These are phyloP conservation scores for Cerceris ruficornis DNA, from an alignment of 2,888 invertebrate genomes.

Conservation along the genomic window DNA sequence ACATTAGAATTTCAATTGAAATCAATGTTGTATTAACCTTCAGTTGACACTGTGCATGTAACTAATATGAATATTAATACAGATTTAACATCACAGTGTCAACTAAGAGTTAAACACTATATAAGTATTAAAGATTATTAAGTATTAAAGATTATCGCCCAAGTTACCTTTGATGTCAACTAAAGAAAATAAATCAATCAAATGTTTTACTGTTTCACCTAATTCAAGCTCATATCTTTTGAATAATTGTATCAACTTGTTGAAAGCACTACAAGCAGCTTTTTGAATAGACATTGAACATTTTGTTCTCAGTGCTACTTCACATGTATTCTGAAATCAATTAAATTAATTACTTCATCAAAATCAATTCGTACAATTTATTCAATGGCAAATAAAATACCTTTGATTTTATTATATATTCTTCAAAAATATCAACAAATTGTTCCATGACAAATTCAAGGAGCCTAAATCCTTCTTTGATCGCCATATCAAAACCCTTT, in stretches of 20 bases:
- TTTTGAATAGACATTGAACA: conserved; percentile 54
- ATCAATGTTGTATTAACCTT: conserved; percentile 8
- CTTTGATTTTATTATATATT: conserved; percentile 59
- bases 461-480: conserved; percentile 62
- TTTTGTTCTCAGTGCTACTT: conserved; percentile 54
- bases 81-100: too few species aligned
- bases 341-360: not conserved
- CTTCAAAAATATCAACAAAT: conserved; percentile 62
- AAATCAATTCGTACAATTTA: not conserved
- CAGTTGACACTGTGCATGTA: too few species aligned
- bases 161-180: conserved; percentile 59
- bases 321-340: conserved; percentile 66
- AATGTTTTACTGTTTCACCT: conserved; percentile 45
- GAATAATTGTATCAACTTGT: conserved; percentile 66
- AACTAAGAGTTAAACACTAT: too few species aligned
- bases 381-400: too few species aligned
- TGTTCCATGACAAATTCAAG: conserved; percentile 66
- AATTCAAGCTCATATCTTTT: conserved; percentile 58
- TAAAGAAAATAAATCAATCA: conserved; percentile 45
- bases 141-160: conserved; percentile 3
- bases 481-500: conserved; percentile 46
- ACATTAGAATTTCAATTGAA: not conserved
- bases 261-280: conserved; percentile 64
- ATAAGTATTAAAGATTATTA: conserved; percentile 1
- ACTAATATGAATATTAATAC: too few species aligned